A percentile compares a stretch with the other conserved stretches of the same genome.
These are phyloP conservation scores for Neuroterus valhalla DNA, from an alignment of 1,140 invertebrate genomes.

Conservation along the genomic window DNA sequence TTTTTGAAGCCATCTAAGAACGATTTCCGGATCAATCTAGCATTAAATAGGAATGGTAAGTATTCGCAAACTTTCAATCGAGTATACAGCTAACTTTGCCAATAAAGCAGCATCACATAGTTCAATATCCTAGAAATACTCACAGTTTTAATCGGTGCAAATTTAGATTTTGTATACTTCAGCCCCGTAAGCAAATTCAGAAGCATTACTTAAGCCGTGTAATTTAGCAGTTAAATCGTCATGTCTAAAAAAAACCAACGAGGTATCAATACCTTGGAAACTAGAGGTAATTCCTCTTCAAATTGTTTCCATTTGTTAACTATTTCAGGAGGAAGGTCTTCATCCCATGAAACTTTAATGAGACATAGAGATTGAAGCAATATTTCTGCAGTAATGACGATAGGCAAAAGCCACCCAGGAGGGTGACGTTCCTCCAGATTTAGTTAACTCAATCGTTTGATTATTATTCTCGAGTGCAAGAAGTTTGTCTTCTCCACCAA, in stretches of 20 bases:
- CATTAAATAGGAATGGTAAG: not conserved
- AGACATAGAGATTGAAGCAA: not conserved
- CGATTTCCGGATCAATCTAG: too few species aligned
- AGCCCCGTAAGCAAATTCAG: not conserved
- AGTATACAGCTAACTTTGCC: not conserved
- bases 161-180: conserved; percentile 44
- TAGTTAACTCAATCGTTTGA: too few species aligned
- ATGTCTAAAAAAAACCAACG: not conserved
- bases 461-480: too few species aligned
- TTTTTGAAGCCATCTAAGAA: too few species aligned
- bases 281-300: not conserved
- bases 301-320: not conserved
- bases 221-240: not conserved
- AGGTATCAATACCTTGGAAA: not conserved
- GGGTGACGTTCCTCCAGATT: not conserved
- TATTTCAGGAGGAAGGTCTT: not conserved
- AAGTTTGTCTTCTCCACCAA: too few species aligned
- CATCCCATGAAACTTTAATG: not conserved
- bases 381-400: not conserved
- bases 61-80: not conserved
- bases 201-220: not conserved
- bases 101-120: not conserved
- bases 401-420: not conserved
- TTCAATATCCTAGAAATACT: conserved; percentile 18
- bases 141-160: conserved; percentile 57